Base-by-base conservation (phyloP, 2,797 vertebrate species). In the Urosaurus nigricauda region DNA sequence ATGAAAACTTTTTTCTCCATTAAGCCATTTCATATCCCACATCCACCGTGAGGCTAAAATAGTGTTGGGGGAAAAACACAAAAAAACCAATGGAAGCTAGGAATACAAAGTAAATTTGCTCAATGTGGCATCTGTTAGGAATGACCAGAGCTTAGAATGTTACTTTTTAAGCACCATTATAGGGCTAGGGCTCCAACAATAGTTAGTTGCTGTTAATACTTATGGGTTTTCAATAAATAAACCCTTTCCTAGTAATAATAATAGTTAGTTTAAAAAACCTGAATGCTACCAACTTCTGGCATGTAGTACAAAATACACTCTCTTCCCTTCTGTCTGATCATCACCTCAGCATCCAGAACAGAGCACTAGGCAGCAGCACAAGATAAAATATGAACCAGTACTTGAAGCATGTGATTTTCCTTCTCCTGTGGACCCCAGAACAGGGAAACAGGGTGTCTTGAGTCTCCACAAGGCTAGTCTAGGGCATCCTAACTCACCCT, bases 1-100 rank as follows among this genome's bases (percentile, higher is more conserved):
- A 35, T 70, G 35, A 5, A 47, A 51, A 58, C 58, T 8, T 0
- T 58, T 87, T 11, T 0, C 3, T 12, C 19, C 29, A 2, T 85
- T 43, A 37, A 81, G 60, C 17, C 19, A 63, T 47, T 89, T 58
- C 32, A 24, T 21, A 63, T 73, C 65, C 29, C 70, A 73, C 7
- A 40, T 85, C 32, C 17, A 53, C 32, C 21, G 32, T 85, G n/a
- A 80, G 74, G 35, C 35, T 79, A n/a, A 58, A 6, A 17, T 84
- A 5, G n/a, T n/a, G 53, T 19, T 60, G 58, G 19, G 58, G 58
- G 5, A 13, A 19, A 60, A 60, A 21, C 58, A 24, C 1, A 21
- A 2, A 21, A 2, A 16, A 56, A 56, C 12, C 12, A 5, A 19
- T 19, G 19, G 21, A 60, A 19, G 0, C 58, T 19, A 5, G 19